A percentile compares a stretch with the other conserved stretches of the same genome.
These are phyloP conservation scores for Stomorhina lunata DNA, from an alignment of 2,888 invertebrate genomes.

Conservation along the genomic window DNA sequence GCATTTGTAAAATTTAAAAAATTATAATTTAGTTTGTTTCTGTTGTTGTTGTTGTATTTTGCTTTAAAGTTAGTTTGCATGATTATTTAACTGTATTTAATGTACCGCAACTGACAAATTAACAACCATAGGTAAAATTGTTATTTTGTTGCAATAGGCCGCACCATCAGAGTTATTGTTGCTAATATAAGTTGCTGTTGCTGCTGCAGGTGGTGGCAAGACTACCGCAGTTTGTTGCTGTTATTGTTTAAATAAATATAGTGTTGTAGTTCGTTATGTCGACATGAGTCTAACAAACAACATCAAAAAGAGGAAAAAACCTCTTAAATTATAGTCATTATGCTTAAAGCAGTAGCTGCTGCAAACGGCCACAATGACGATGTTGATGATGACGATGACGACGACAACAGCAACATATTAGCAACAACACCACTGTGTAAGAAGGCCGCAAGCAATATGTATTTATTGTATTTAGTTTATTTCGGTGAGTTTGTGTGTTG, in stretches of 20 bases:
- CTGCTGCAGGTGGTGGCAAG: not conserved
- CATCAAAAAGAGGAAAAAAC: constrained; percentile 14
- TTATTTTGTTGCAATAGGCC: constrained; percentile 32
- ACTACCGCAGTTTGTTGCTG: constrained; percentile 12
- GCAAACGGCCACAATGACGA: constrained; percentile 27
- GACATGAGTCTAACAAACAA: constrained; percentile 59
- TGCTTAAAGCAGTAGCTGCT: constrained; percentile 52
- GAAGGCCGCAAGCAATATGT: constrained; percentile 52
- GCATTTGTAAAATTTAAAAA: constrained; percentile 31
- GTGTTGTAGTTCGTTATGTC: constrained; percentile 64
- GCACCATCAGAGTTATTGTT: not conserved
- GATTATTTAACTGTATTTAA: constrained; percentile 63
- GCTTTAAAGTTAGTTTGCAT: constrained; percentile 48
- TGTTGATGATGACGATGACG: not conserved
- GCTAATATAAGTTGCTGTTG: constrained; percentile 9
- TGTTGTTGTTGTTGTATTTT: too few species aligned
- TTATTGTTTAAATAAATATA: constrained; percentile 51
- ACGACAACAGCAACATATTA: constrained; percentile 49
- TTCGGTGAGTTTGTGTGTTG: constrained; percentile 11
- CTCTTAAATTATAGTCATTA: constrained; percentile 61
- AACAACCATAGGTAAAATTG: constrained; percentile 60
- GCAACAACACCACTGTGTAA: constrained; percentile 52
- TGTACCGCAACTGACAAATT: constrained; percentile 67
- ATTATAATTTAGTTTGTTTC: constrained; percentile 41
- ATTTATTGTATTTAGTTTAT: constrained; percentile 45